Percentiles rank a stretch among this genome's conserved stretches.
Conservation (phyloP, 2,888 invertebrate genomes). For the Druceiella hillmani region DNA sequence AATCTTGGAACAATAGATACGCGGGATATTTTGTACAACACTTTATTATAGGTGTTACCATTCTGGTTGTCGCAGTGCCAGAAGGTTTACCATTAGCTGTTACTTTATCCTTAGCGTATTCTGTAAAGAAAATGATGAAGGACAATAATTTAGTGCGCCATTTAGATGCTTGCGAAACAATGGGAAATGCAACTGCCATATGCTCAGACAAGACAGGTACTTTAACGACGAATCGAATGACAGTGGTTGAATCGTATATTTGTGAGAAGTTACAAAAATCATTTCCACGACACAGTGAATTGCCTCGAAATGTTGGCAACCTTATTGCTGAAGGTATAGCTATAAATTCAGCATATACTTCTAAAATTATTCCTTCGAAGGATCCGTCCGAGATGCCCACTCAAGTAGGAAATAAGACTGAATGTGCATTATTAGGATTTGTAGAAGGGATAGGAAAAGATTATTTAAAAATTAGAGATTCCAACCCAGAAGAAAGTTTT, state of each 20-base stretch:
- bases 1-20: constrained; percentile 35
- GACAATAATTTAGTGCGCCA: constrained; percentile 59
- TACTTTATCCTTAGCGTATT: constrained; percentile 56
- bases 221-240: constrained; percentile 59
- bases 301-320: constrained; percentile 40
- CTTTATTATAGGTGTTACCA: constrained; percentile 61
- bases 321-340: constrained; percentile 46
- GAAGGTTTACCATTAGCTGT: constrained; percentile 59
- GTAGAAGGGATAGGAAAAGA: constrained; percentile 50
- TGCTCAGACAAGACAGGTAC: constrained; percentile 65
- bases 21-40: constrained; percentile 53
- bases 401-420: constrained; percentile 64
- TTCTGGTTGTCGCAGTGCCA: constrained; percentile 57
- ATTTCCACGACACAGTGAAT: constrained; percentile 38
- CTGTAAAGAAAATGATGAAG: constrained; percentile 58
- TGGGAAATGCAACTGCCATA: constrained; percentile 60
- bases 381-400: constrained; percentile 17
- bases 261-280: constrained; percentile 36
- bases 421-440: constrained; percentile 59
- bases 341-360: constrained; percentile 57
- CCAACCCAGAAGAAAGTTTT: constrained; percentile 49
- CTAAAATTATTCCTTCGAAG: constrained; percentile 37
- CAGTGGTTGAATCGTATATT: constrained; percentile 51
- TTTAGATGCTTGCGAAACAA: constrained; percentile 60
- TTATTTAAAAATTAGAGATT: constrained; percentile 50